Percentiles rank a stretch among this genome's conserved stretches.
Conservation (phyloP, 2,888 invertebrate genomes). For the Zonitis immaculata region DNA sequence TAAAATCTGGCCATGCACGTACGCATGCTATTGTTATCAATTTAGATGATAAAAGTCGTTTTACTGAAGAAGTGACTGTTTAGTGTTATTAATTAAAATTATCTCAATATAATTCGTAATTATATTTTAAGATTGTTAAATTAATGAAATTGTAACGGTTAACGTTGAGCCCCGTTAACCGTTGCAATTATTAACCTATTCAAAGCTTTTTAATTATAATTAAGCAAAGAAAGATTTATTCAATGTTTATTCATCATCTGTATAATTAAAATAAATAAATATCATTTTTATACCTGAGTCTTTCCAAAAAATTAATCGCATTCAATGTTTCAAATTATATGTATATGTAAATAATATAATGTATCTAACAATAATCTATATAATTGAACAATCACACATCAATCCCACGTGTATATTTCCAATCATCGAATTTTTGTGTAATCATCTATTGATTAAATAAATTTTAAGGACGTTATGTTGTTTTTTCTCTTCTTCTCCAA, state of each 20-base stretch:
- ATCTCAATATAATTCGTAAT: constrained; percentile 25
- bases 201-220: neutral
- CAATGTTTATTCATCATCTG: no score
- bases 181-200: constrained; percentile 8
- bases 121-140: neutral
- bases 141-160: constrained; percentile 6
- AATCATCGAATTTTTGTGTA: constrained; percentile 9
- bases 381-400: constrained; percentile 10
- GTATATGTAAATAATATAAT: constrained; percentile 9
- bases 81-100: constrained; percentile 44
- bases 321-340: constrained; percentile 11
- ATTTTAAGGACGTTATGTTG: constrained; percentile 8
- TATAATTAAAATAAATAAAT: neutral
- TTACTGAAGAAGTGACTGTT: constrained; percentile 78
- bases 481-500: neutral
- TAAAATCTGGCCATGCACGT: constrained; percentile 62
- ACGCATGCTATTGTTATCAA: constrained; percentile 77
- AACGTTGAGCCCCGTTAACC: constrained; percentile 16
- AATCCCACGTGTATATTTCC: constrained; percentile 3
- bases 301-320: constrained; percentile 7
- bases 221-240: no score
- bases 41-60: constrained; percentile 73
- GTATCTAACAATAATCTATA: constrained; percentile 6
- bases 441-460: constrained; percentile 10
- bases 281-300: constrained; percentile 15